Base-by-base conservation (phyloP, 2,888 invertebrate species). In the Orthosia incerta region DNA sequence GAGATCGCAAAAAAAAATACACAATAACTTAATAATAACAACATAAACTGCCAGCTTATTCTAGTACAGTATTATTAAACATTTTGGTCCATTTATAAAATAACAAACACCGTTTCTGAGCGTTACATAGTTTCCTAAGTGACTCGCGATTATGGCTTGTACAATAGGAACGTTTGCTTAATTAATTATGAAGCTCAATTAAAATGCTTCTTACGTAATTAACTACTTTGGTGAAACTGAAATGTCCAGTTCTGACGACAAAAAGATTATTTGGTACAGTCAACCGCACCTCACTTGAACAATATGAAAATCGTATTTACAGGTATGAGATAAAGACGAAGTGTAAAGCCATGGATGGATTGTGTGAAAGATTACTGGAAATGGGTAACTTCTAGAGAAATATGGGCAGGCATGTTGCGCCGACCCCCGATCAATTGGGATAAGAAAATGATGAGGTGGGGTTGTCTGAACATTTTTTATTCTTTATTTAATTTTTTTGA, bases 61-160 rank as follows among this genome's bases (percentile, higher is more conserved):
- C 70, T 75, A 80, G 16, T 75, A 51, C 50, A 71, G 46, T 80
- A 80, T 20, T 64, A 80, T 60, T 56, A 57, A 81, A 74, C 61
- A 69, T 79, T 85, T 86, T 85, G 85, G 87, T 85, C 75, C 74
- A 73, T 86, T 82, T 72, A 67, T 78, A 79, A 71, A 74, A 75
- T 70, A 85, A 84, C n/a, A 68, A 82, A 82, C 68, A 73, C 74
- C 51, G 13, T 55, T 60, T 45, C 51, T 71, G 39, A 73, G 83
- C 57, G 60, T 69, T 61, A 61, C 31, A 50, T 64, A 71, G n/a
- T 23, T 74, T 57, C 69, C 62, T 79, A 79, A 71, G 80, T 87
- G 87, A 87, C 87, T 85, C 74, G 68, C 76, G 45, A 39, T 62
- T 85, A 85, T 87, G 87, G 87, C 85, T 85, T 74, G 79, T 68